A percentile compares a stretch with the other conserved stretches of the same genome.
Conservation (phyloP, 2,113 vertebrate species). For the Ovibos moschatus region DNA sequence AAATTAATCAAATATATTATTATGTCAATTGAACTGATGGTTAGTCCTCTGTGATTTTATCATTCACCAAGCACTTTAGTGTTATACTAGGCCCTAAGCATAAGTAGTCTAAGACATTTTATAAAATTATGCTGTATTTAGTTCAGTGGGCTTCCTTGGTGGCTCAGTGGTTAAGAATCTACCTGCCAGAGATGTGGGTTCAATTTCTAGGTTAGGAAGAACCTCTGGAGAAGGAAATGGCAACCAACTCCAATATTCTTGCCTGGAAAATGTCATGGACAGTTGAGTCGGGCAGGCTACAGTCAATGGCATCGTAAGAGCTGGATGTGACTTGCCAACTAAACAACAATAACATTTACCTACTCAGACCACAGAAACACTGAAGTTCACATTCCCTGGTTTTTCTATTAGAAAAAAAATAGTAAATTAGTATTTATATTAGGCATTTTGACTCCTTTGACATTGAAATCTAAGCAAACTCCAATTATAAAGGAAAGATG, state of each 20-base stretch:
- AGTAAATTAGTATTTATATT: slow-evolving; percentile 57
- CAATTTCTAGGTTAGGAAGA: background rate
- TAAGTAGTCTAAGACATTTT: background rate
- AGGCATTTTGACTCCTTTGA: slow-evolving; percentile 42
- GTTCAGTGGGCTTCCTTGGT: background rate
- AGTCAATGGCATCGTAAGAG: background rate
- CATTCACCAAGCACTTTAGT: background rate
- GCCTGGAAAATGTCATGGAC: background rate
- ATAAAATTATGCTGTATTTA: background rate
- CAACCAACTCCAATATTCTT: background rate
- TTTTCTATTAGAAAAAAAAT: slow-evolving; percentile 3
- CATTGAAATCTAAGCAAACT: slow-evolving; percentile 17
- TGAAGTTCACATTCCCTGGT: background rate
- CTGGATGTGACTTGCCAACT: background rate
- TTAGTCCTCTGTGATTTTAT: background rate
- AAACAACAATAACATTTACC: background rate
- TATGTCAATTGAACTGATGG: background rate
- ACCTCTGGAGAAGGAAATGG: background rate
- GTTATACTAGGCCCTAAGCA: background rate
- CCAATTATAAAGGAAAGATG: background rate
- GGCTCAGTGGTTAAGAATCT: background rate
- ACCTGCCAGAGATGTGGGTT: background rate
- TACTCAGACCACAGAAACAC: background rate
- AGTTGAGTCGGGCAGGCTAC: background rate
- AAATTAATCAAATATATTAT: background rate